Evolutionary conservation across 2,113 vertebrate genomes (phyloP).

Genomic region (Tenrec ecaudatus): DNA sequence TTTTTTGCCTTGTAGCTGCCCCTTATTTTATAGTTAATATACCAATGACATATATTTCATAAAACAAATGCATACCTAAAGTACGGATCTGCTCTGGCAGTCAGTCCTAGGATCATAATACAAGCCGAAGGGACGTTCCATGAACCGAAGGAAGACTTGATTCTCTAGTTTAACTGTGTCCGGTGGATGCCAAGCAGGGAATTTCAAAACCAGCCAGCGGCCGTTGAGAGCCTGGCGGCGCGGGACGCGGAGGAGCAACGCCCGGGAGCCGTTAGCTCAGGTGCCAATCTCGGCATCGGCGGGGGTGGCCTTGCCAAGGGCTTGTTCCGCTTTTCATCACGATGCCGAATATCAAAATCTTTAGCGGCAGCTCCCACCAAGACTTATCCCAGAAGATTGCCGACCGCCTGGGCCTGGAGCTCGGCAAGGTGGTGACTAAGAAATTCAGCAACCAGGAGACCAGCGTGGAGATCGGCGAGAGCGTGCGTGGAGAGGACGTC

Average conservation of each 20-base stretch:
- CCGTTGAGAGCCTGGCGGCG: fast-evolving
- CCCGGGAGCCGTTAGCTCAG: not conserved
- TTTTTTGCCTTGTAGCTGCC: not conserved
- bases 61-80: not conserved
- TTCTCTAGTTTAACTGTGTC: not conserved
- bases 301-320: fast-evolving
- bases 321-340: not conserved
- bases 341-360: slow-evolving; percentile 90
- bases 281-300: fast-evolving
- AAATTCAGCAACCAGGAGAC: slow-evolving; percentile 93
- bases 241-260: not conserved
- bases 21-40: not conserved
- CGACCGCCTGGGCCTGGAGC: slow-evolving; percentile 84
- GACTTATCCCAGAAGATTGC: slow-evolving; percentile 88
- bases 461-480: slow-evolving; percentile 89
- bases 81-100: not conserved
- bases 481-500: slow-evolving; percentile 90
- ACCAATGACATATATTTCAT: not conserved
- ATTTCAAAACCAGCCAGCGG: fast-evolving
- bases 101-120: not conserved
- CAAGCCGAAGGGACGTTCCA: not conserved
- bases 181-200: not conserved
- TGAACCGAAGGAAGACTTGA: not conserved
- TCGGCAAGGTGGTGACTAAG: slow-evolving; percentile 93
- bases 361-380: slow-evolving; percentile 88